These are phyloP conservation scores for Nematostella vectensis DNA, from an alignment of 92 coral and sea anemone species.

Conservation along the genomic window DNA sequence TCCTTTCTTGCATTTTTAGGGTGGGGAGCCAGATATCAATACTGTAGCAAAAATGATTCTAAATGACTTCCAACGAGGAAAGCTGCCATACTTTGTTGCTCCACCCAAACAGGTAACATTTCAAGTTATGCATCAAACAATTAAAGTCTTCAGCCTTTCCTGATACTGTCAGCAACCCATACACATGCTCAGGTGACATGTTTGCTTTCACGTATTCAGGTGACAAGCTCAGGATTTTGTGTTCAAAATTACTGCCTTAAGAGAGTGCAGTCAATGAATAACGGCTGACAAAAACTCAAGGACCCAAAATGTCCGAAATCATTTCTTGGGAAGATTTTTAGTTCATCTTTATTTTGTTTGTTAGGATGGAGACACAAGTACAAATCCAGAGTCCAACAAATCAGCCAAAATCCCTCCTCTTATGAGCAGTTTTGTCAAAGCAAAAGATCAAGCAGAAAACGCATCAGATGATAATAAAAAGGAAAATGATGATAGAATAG, in stretches of 20 bases:
- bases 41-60: conserved; percentile 97
- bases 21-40: conserved; percentile 90
- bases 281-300: too few species aligned
- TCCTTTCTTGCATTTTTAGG: conserved; percentile 45
- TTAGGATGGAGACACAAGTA: too few species aligned
- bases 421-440: conserved; percentile 66
- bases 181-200: background rate
- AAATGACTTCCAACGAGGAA: conserved; percentile 96
- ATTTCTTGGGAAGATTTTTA: too few species aligned
- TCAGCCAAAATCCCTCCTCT: conserved; percentile 68
- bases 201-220: too few species aligned
- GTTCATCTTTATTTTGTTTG: too few species aligned
- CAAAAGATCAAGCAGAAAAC: conserved; percentile 9
- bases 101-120: conserved; percentile 76
- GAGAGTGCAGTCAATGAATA: too few species aligned
- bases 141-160: background rate
- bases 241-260: too few species aligned
- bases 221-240: too few species aligned
- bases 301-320: too few species aligned
- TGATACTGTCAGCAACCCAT: background rate
- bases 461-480: background rate
- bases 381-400: too few species aligned
- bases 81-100: conserved; percentile 88
- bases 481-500: background rate
- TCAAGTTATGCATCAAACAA: too few species aligned